Evolutionary conservation across 2,113 vertebrate species (phyloP).

Genomic region (Myrmecophaga tridactyla): DNA sequence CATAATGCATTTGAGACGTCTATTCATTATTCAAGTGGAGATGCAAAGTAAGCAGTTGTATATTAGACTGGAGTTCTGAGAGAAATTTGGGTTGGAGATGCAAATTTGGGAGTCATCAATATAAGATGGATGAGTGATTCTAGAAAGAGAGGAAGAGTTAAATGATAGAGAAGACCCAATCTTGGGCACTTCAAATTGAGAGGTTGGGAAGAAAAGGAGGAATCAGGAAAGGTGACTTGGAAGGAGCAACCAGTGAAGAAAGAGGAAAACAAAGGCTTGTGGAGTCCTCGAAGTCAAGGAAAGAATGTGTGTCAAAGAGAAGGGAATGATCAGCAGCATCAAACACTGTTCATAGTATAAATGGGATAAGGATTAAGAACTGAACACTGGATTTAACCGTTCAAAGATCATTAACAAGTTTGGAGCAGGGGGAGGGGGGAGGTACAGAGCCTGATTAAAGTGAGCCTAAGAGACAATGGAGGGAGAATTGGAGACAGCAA

Average conservation of each 20-base stretch:
- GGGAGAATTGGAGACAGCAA: neutral
- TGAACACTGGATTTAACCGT: too few species aligned
- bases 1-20: neutral
- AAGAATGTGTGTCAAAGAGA: neutral
- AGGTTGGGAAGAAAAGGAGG: neutral
- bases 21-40: neutral
- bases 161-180: neutral
- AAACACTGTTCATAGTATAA: neutral
- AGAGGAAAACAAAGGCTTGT: neutral
- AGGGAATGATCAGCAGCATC: neutral
- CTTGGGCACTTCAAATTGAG: too few species aligned
- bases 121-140: too few species aligned
- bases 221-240: neutral
- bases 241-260: neutral
- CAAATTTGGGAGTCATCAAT: neutral
- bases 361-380: too few species aligned
- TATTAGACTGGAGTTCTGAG: neutral
- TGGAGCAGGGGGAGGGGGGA: neutral
- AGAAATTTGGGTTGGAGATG: neutral
- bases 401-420: neutral
- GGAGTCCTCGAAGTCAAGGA: neutral
- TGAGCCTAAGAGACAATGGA: neutral
- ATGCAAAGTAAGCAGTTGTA: neutral
- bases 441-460: neutral
- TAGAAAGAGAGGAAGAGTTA: neutral